Evolutionary conservation across 2,888 invertebrate genomes (phyloP).

Genomic region (Digitonthophagus gazella): DNA sequence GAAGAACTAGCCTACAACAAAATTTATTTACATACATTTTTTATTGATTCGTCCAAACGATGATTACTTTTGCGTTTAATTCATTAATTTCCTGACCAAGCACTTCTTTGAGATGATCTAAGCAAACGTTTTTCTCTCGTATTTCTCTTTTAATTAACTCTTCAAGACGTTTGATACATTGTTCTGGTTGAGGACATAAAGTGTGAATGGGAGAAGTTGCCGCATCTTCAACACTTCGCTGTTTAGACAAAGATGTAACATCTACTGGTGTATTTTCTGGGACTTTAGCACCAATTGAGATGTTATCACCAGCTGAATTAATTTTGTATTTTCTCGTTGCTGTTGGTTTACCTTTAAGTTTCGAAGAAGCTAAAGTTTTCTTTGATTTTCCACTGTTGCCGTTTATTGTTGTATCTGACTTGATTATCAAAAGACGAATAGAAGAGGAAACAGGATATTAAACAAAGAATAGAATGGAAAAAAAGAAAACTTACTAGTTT

Average conservation of each 20-base stretch:
- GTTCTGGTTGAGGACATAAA: constrained; percentile 22
- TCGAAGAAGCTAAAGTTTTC: not conserved
- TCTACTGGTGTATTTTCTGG: not conserved
- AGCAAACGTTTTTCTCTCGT: constrained; percentile 23
- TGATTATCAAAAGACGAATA: no score
- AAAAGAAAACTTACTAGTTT: constrained; percentile 3
- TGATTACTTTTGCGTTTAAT: constrained; percentile 19
- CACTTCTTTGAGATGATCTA: constrained; percentile 26
- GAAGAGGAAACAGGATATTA: no score
- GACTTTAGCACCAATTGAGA: not conserved
- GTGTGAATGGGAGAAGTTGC: constrained; percentile 1
- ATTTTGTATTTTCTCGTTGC: not conserved
- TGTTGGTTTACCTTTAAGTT: not conserved
- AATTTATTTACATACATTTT: not conserved
- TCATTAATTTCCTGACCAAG: constrained; percentile 29
- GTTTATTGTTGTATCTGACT: not conserved
- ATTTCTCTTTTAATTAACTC: constrained; percentile 20
- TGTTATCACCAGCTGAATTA: constrained; percentile 1
- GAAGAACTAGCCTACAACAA: constrained; percentile 22
- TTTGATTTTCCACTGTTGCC: not conserved
- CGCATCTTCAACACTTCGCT: constrained; percentile 1
- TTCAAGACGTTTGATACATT: constrained; percentile 23
- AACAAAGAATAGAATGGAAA: not conserved
- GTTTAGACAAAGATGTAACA: not conserved
- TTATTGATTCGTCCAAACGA: not conserved